phyloP scores from a whole-genome alignment of 1,140 invertebrate species.

The Cyphomyrmex costatus region DNA sequence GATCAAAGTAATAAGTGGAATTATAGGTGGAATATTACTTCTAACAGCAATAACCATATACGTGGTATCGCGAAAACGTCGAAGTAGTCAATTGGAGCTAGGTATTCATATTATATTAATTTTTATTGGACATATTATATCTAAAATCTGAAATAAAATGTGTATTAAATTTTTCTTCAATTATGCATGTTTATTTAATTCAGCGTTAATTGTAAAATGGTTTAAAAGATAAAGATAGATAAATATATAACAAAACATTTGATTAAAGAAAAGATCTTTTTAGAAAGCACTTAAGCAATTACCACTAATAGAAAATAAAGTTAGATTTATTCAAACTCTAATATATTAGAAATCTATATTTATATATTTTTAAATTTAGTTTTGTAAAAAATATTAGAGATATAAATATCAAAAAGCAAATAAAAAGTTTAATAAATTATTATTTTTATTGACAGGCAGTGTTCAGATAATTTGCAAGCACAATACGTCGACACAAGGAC shows the following conservation, averaged over 20 bases:
- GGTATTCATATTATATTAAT: constrained; percentile 15
- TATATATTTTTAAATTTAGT: constrained; percentile 4
- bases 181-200: not conserved
- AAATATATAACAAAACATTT: not conserved
- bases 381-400: not conserved
- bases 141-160: not conserved
- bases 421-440: constrained; percentile 12
- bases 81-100: not conserved
- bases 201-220: not conserved
- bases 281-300: not conserved
- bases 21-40: constrained; percentile 42
- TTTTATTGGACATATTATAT: not conserved
- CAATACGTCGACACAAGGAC: constrained; percentile 6
- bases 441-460: constrained; percentile 7
- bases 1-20: constrained; percentile 4
- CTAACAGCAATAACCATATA: constrained; percentile 1
- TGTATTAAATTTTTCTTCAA: not conserved
- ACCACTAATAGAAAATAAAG: not conserved
- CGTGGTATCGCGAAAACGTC: constrained; percentile 27
- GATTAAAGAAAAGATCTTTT: not conserved
- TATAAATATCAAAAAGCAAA: not conserved
- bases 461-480: not conserved
- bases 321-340: not conserved
- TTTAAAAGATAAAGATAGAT: not conserved
- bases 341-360: not conserved